Base-by-base conservation (phyloP, 2,113 vertebrate genomes). In the Cyanoderma ruficeps region DNA sequence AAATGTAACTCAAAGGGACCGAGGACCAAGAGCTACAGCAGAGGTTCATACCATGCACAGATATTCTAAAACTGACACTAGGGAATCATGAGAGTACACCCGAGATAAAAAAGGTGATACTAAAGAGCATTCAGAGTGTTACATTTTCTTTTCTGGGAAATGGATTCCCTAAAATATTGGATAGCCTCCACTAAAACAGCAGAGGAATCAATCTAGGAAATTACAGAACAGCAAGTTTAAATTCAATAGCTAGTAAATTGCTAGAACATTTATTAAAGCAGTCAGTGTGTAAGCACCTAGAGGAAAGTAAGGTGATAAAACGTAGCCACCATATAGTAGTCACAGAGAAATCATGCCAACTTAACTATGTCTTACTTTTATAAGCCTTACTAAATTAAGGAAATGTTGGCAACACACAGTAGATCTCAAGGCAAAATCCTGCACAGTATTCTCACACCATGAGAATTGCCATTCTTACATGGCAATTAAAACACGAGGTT, bases 251-350 rank as follows among this genome's bases (percentile, higher is more conserved):
- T 85, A 96, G 77, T 91, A 95, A 94, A 94, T 92, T 92, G 64
- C 57, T 84, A 30, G 87, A 92, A 93, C 87, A 87, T 95, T 95
- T 97, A 96, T 95, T 97, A 93, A 94, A 89, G 61, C 65, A 89
- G 65, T 71, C 83, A 87, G 69, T 49, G 23, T 84, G 89, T 75
- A 92, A 91, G 83, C 89, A 92, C 77, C 87, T 92, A 69, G 89
- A 96, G 77, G 53, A 94, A 94, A 91, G 64, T 24, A 94, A 92
- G 65, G 89, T 89, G 94, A 95, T 94, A 94, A 96, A 95, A 94
- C 24, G 64, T 75, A 89, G 83, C 35, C 47, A 87, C 89, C 39
- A 44, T 68, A 75, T 50, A 93, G 71, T 55, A 89, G 72, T 70
- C 4, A 33, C 27, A 71, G 61, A 89, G 89, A 97, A 97, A 94